These are phyloP conservation scores for Podarcis muralis DNA, from an alignment of 2,113 vertebrate genomes.

Conservation along the genomic window DNA sequence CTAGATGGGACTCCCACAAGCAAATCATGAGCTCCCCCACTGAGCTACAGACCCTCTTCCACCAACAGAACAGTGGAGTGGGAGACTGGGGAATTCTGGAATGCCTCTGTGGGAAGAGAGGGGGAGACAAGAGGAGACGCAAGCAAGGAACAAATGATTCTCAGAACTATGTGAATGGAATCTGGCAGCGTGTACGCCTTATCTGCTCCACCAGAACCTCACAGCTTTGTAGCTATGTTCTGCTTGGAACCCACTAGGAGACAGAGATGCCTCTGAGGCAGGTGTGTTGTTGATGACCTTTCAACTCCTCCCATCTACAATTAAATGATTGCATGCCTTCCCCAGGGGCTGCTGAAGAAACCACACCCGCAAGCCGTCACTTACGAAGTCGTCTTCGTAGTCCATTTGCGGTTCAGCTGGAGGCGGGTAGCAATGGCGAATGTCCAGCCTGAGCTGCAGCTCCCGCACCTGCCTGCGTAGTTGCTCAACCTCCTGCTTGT, in stretches of 20 bases:
- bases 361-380: constrained; percentile 57
- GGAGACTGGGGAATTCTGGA: background rate
- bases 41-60: background rate
- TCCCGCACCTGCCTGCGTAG: constrained; percentile 92
- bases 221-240: background rate
- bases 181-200: background rate
- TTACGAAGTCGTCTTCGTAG: constrained; percentile 98
- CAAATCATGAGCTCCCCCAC: background rate
- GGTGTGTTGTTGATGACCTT: background rate
- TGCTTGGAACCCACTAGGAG: background rate
- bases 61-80: background rate
- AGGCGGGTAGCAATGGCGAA: constrained; percentile 87
- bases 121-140: too few species aligned
- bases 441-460: constrained; percentile 95
- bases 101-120: background rate
- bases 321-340: accelerated
- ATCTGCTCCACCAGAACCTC: background rate
- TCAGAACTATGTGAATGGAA: too few species aligned
- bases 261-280: background rate
- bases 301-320: background rate
- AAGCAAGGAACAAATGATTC: too few species aligned
- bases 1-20: background rate
- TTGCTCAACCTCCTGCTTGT: constrained; percentile 97
- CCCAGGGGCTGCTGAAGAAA: background rate
- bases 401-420: constrained; percentile 92